Evolutionary conservation across 2,113 vertebrate genomes (phyloP).

Genomic region (Ammospiza nelsoni): DNA sequence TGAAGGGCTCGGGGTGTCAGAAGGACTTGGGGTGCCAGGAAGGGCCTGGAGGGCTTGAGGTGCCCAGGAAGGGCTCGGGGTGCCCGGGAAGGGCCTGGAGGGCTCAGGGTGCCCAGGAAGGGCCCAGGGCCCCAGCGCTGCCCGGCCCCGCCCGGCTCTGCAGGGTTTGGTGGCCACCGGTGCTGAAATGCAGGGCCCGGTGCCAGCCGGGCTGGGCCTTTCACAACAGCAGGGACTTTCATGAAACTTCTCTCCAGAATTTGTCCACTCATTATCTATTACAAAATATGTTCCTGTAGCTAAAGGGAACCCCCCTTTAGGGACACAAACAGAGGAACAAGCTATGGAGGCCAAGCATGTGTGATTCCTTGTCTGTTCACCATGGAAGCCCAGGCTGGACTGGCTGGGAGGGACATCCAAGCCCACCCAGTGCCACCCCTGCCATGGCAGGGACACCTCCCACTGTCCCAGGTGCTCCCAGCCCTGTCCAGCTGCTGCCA

Average conservation of each 20-base stretch:
- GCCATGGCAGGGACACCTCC: not conserved
- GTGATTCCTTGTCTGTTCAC: not conserved
- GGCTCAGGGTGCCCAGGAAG: rapidly evolving
- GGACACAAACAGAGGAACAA: not conserved
- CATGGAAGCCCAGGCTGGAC: not conserved
- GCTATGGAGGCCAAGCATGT: rapidly evolving
- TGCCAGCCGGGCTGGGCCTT: rapidly evolving
- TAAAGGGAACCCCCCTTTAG: not conserved
- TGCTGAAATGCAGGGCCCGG: not conserved
- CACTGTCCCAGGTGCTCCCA: not conserved
- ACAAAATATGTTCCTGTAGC: not conserved
- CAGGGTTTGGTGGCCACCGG: rapidly evolving
- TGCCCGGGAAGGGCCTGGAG: not conserved
- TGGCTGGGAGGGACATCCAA: too few species aligned
- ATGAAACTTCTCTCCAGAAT: not conserved
- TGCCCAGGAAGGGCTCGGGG: not conserved
- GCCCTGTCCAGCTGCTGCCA: too few species aligned
- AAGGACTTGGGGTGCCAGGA: too few species aligned
- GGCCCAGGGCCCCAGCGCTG: rapidly evolving
- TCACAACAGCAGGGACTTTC: not conserved
- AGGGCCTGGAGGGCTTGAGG: too few species aligned
- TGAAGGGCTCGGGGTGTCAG: too few species aligned
- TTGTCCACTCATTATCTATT: not conserved
- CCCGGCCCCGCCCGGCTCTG: rapidly evolving
- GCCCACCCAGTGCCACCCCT: rapidly evolving